A percentile compares a stretch with the other conserved stretches of the same genome.
Conservation (phyloP, 2,113 vertebrate genomes). For the Paracyprichromis sp. region DNA sequence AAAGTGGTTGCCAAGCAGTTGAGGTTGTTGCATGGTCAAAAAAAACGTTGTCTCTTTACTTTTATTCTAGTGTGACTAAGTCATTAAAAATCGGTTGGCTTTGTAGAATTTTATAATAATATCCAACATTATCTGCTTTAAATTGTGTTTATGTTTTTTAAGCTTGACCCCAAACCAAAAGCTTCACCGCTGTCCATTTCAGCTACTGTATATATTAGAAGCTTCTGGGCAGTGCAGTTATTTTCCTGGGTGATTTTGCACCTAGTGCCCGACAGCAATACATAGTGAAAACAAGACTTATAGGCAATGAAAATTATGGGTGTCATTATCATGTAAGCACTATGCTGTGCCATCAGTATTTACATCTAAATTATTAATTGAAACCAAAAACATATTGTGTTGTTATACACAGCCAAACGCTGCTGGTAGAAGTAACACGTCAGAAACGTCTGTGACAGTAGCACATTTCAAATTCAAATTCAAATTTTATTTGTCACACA, state of each 20-base stretch:
- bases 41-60: background rate
- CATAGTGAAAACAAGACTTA: background rate
- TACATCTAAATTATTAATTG: background rate
- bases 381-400: background rate
- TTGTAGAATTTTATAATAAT: background rate
- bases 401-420: background rate
- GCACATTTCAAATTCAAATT: background rate
- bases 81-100: background rate
- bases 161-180: background rate
- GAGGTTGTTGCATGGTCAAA: background rate
- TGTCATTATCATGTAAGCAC: background rate
- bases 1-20: background rate
- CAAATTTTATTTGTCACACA: background rate
- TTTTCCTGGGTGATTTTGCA: background rate
- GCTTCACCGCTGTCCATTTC: rapidly evolving
- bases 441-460: background rate
- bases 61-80: background rate
- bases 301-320: rapidly evolving
- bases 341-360: background rate
- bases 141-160: background rate
- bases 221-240: background rate
- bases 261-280: rapidly evolving
- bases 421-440: background rate
- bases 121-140: background rate
- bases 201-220: background rate